A percentile compares a stretch with the other conserved stretches of the same genome.
Conservation (phyloP, 2,888 invertebrate genomes). For the Pyrgus malvae region DNA sequence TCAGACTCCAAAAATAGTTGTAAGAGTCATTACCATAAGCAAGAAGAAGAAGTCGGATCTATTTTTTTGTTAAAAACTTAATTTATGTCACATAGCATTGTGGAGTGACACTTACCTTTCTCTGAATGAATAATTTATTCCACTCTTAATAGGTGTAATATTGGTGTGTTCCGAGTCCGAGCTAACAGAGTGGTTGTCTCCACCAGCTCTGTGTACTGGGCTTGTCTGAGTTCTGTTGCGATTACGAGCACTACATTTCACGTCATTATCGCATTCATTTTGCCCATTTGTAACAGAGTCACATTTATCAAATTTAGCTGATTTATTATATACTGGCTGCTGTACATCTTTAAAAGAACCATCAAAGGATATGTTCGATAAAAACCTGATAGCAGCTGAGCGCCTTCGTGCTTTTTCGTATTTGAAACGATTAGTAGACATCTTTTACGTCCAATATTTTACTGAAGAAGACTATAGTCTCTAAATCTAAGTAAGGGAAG, state of each 20-base stretch:
- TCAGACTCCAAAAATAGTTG: too few relatives aligned
- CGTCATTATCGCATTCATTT: constrained; percentile 52
- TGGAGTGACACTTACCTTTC: constrained; percentile 77
- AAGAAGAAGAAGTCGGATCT: too few relatives aligned
- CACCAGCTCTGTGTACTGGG: constrained; percentile 53
- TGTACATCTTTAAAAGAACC: constrained; percentile 90
- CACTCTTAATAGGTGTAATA: constrained; percentile 84
- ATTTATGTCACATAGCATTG: neutral
- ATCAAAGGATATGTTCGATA: constrained; percentile 97
- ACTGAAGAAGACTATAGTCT: neutral
- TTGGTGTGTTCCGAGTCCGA: constrained; percentile 89
- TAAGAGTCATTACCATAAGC: too few relatives aligned
- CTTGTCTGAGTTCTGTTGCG: constrained; percentile 64
- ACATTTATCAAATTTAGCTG: constrained; percentile 50
- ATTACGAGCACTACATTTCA: constrained; percentile 53
- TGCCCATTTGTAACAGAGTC: constrained; percentile 45
- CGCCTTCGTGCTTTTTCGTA: constrained; percentile 89
- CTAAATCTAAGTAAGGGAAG: neutral
- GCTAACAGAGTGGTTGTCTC: constrained; percentile 84
- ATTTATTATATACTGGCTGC: constrained; percentile 50
- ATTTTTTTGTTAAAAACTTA: too few relatives aligned
- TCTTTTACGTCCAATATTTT: constrained; percentile 31
- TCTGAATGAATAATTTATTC: constrained; percentile 68
- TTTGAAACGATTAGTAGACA: constrained; percentile 67
- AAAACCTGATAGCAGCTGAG: constrained; percentile 95